phyloP scores from a whole-genome alignment of 2,797 vertebrate species.

The Lepidocolaptes lacrymiger region DNA sequence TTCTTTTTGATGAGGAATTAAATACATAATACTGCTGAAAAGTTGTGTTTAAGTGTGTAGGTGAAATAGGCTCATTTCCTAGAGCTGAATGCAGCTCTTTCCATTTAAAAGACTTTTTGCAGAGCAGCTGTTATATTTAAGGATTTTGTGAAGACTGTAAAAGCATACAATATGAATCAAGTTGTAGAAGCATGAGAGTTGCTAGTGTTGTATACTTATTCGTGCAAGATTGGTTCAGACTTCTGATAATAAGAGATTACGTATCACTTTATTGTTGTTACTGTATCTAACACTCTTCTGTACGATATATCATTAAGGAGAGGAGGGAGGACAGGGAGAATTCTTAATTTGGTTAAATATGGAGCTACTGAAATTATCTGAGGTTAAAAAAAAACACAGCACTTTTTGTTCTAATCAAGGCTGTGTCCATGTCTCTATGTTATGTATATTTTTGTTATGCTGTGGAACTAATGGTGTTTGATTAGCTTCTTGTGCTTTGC shows the following conservation, averaged over 20 bases:
- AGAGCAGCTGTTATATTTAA: not conserved
- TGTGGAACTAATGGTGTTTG: not conserved
- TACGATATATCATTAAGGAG: rapidly evolving
- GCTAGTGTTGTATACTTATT: not conserved
- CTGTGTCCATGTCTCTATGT: not conserved
- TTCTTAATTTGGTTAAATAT: not conserved
- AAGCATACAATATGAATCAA: not conserved
- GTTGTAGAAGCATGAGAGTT: not conserved
- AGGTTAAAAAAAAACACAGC: not conserved
- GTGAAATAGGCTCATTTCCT: not conserved
- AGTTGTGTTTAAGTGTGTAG: not conserved
- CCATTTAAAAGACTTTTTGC: not conserved
- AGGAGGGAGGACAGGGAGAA: rapidly evolving
- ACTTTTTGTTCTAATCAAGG: not conserved
- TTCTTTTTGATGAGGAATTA: not conserved
- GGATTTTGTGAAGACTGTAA: not conserved
- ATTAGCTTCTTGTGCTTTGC: not conserved
- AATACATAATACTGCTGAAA: not conserved
- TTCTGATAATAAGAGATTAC: not conserved
- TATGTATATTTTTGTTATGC: not conserved
- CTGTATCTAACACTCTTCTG: not conserved
- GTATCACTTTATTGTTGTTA: not conserved
- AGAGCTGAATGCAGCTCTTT: not conserved
- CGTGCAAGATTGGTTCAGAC: not conserved
- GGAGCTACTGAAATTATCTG: not conserved